Evolutionary conservation across 1,140 invertebrate species (phyloP), one percentile per base, ranked within the genome.

Genomic region (Paralvinella palmiformis): DNA sequence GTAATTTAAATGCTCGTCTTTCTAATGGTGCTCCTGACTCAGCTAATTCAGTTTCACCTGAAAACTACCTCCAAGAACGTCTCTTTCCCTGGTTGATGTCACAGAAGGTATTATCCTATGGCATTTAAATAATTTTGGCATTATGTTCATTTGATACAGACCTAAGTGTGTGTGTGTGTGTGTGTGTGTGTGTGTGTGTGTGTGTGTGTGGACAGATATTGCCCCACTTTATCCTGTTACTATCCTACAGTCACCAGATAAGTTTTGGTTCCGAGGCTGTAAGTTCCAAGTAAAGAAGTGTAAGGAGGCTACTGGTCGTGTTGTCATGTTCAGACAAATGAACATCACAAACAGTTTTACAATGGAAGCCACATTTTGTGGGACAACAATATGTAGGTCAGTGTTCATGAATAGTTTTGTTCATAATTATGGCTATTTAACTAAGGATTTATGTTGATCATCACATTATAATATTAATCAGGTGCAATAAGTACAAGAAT

Each of bases 301-400:
- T 65, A 81, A 81, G 65, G 79, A 81, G 65, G 73, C 79, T 0
- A 81, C 79, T 4, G 79, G 78, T 3, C 69, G 79, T 7, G 79
- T 80, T 10, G 79, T 81, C 1, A 80, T 81, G 77, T 81, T 73
- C 73, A 48, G 76, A 27, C 77, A 80, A 64, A 69, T 79, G 69
- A 73, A 68, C 33, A 74, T 81, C 29, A 66, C 65, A 41, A 78
- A 81, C 62, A 80, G 78, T 61, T 81, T 79, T 58, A 81, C 79
- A 3, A 62, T 81, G 62, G 79, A 81, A 52, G 79, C 79, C 5
- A 79, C 78, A 15, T 81, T 81, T 65, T 76, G 75, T 68, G 79
- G 79, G 4, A 79, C 79, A 1, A 71, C 71, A 3, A 64, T 79
- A 7, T 67, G 74, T 61, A 75, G 71, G 79, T 80, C 62, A 63